Conservation (phyloP, 2,888 invertebrate genomes). For the Cosmorhoe ocellata region DNA sequence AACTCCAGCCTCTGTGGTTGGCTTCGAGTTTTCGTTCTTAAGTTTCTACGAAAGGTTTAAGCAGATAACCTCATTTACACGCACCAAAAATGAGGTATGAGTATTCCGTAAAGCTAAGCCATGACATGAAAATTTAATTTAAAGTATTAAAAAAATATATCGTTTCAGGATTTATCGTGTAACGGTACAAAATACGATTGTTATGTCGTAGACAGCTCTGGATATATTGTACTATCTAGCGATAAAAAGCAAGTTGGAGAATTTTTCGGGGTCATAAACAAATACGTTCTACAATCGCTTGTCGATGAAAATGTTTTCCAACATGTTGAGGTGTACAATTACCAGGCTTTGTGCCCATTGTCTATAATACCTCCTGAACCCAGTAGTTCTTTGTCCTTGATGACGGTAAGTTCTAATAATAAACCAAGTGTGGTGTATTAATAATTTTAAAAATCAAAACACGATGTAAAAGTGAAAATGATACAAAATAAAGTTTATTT, state of each 20-base stretch:
- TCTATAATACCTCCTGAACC: constrained; percentile 40
- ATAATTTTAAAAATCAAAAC: too few species aligned
- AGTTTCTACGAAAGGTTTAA: constrained; percentile 87
- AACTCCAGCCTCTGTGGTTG: constrained; percentile 94
- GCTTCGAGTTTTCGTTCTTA: constrained; percentile 90
- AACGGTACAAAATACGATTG: constrained; percentile 86
- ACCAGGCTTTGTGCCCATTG: constrained; percentile 88
- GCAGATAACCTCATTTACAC: constrained; percentile 76
- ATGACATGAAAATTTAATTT: too few species aligned
- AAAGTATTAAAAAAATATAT: too few species aligned
- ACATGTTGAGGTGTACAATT: constrained; percentile 90
- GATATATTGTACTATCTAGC: constrained; percentile 89
- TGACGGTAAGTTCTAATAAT: constrained; percentile 44
- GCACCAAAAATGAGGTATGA: constrained; percentile 46
- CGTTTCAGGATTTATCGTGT: constrained; percentile 65
- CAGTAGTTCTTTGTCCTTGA: constrained; percentile 55
- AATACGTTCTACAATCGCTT: constrained; percentile 88
- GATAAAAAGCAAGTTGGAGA: constrained; percentile 87
- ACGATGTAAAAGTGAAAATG: background rate
- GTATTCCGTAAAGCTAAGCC: too few species aligned
- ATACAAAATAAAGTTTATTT: too few species aligned
- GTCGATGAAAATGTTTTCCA: constrained; percentile 87
- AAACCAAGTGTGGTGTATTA: too few species aligned
- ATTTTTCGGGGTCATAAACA: constrained; percentile 90
- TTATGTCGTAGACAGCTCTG: constrained; percentile 95